Percentiles rank a stretch among this genome's conserved stretches.
These are phyloP conservation scores for Microcaecilia unicolor DNA, from an alignment of 2,797 vertebrate species.

Conservation along the genomic window DNA sequence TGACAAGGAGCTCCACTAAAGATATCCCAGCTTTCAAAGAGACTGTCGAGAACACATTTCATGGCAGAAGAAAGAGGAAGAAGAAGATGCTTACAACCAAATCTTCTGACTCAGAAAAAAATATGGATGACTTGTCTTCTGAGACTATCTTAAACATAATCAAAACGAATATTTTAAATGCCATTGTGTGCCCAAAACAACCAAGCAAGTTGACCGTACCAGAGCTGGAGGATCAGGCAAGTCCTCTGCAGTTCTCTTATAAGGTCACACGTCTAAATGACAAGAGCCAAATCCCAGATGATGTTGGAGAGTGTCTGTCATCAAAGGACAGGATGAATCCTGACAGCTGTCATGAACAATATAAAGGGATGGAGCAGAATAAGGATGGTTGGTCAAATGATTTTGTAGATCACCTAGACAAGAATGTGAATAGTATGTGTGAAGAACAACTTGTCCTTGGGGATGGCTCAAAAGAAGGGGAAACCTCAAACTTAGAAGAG, in stretches of 20 bases:
- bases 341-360: not conserved
- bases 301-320: not conserved
- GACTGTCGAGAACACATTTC: conserved; percentile 14
- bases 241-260: not conserved
- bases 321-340: not conserved
- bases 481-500: conserved; percentile 3
- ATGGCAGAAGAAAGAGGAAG: conserved; percentile 60
- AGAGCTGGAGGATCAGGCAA: not conserved
- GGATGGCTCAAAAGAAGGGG: conserved; percentile 6
- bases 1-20: conserved; percentile 20
- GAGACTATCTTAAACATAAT: conserved; percentile 45
- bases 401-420: conserved; percentile 17
- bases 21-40: conserved; percentile 11
- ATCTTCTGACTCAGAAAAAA: conserved; percentile 11
- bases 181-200: not conserved
- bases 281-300: not conserved
- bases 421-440: conserved; percentile 12
- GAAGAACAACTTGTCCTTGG: conserved; percentile 16
- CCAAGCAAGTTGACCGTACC: not conserved
- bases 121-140: conserved; percentile 33
- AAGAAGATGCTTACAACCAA: conserved; percentile 10
- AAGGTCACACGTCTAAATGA: not conserved
- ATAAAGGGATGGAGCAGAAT: not conserved
- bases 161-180: conserved; percentile 51
- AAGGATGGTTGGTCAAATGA: conserved; percentile 13